Conservation (phyloP, 2,113 vertebrate species). For the Talpa occidentalis region DNA sequence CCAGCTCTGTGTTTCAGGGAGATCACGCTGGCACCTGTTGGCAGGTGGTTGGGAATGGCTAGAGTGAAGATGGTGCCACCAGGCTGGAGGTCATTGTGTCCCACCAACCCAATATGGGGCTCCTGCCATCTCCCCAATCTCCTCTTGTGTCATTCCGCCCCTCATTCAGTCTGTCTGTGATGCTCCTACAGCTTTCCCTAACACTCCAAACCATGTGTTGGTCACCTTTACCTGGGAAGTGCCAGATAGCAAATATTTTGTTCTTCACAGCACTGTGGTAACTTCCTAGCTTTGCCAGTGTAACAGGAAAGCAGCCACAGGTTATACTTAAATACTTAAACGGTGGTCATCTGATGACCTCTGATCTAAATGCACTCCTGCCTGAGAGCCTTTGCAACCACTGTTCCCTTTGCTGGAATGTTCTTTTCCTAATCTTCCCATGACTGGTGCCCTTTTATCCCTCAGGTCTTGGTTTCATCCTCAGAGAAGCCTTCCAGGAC, state of each 20-base stretch:
- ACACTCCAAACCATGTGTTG: no score
- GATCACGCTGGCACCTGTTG: neutral
- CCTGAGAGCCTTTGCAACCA: neutral
- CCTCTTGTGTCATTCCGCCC: no score
- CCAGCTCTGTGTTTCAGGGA: neutral
- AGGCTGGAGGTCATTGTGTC: neutral
- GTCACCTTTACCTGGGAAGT: neutral
- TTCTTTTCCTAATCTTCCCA: neutral
- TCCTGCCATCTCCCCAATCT: neutral
- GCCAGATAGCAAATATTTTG: neutral
- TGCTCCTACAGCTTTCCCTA: neutral
- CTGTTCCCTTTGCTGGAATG: neutral
- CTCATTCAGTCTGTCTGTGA: neutral
- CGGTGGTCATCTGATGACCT: fast-evolving
- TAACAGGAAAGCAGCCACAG: neutral
- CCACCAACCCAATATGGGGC: neutral
- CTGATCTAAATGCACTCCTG: neutral
- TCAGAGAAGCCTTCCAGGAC: neutral
- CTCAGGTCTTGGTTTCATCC: neutral
- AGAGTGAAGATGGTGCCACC: neutral
- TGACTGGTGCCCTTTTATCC: neutral
- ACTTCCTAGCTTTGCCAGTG: fast-evolving
- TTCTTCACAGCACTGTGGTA: neutral
- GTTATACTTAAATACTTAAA: fast-evolving
- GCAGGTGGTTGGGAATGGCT: neutral